Evolutionary conservation across 2,113 vertebrate genomes (phyloP).

Genomic region (Etheostoma spectabile): DNA sequence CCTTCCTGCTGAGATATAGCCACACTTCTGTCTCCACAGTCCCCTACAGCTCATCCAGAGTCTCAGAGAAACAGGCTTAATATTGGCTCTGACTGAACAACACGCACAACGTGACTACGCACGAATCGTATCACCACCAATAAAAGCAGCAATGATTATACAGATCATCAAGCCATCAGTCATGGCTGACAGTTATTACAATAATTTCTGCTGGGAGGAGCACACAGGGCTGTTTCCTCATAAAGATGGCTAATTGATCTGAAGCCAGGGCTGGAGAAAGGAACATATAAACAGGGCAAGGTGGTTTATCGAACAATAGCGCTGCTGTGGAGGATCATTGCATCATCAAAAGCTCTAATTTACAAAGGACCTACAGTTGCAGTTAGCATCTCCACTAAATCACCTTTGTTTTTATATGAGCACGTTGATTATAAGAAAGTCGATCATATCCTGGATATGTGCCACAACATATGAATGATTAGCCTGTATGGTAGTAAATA

Average conservation of each 20-base stretch:
- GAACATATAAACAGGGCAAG: not conserved
- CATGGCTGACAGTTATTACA: slow-evolving; percentile 56
- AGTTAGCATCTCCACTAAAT: not conserved
- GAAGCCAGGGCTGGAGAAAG: slow-evolving; percentile 22
- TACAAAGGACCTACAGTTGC: not conserved
- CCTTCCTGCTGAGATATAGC: no score
- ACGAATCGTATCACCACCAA: slow-evolving; percentile 56
- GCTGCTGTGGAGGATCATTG: not conserved
- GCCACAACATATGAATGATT: not conserved
- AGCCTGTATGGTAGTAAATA: not conserved
- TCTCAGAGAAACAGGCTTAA: slow-evolving; percentile 42
- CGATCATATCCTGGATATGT: not conserved
- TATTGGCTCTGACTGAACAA: slow-evolving; percentile 36
- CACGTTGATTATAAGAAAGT: not conserved
- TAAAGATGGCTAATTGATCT: slow-evolving; percentile 57
- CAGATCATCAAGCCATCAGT: slow-evolving; percentile 62
- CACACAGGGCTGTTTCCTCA: slow-evolving; percentile 32
- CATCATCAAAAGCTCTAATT: not conserved
- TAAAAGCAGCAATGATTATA: slow-evolving; percentile 64
- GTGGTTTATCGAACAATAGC: slow-evolving; percentile 2
- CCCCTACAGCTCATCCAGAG: slow-evolving; percentile 5
- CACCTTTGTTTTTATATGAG: not conserved
- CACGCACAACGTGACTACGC: slow-evolving; percentile 46
- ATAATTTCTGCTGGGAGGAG: slow-evolving; percentile 47
- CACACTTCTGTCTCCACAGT: slow-evolving; percentile 5